Evolutionary conservation across 2,888 invertebrate genomes (phyloP).

Genomic region (Drosophila melanocephala): DNA sequence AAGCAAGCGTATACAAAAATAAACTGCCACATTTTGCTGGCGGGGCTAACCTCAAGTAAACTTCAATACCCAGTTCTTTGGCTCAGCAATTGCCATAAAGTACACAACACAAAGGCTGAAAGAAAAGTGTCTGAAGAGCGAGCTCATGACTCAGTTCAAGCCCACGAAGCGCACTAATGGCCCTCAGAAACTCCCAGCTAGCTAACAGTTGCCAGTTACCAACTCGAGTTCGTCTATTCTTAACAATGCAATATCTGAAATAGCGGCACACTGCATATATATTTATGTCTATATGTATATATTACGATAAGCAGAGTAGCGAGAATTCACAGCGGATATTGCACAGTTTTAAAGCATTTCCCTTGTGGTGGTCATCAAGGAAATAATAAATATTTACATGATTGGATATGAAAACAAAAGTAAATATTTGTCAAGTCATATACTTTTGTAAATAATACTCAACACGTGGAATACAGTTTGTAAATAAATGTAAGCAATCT

Average conservation of each 20-base stretch:
- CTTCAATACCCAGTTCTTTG: conserved; percentile 46
- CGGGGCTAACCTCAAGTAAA: conserved; percentile 62
- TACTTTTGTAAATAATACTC: background rate
- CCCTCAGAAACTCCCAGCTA: conserved; percentile 25
- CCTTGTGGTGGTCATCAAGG: conserved; percentile 23
- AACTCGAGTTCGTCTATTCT: conserved; percentile 32
- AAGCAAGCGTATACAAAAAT: conserved; percentile 4
- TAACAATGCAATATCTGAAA: conserved; percentile 44
- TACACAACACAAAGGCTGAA: conserved; percentile 35
- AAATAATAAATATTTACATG: conserved; percentile 39
- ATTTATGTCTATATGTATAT: conserved; percentile 10
- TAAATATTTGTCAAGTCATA: conserved; percentile 22
- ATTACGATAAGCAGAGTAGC: conserved; percentile 40
- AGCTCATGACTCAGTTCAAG: conserved; percentile 48
- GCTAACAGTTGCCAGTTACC: conserved; percentile 14
- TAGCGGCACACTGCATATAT: conserved; percentile 36
- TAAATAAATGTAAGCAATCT: conserved; percentile 23
- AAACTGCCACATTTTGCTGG: conserved; percentile 36
- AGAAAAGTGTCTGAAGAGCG: conserved; percentile 66
- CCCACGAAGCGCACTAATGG: conserved; percentile 41
- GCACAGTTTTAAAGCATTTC: conserved; percentile 47
- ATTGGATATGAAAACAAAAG: conserved; percentile 44
- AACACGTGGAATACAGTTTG: conserved; percentile 8
- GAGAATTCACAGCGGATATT: conserved; percentile 62
- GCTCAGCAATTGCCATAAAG: conserved; percentile 51